Percentiles rank a stretch among this genome's conserved stretches.
Evolutionary conservation across 2,797 vertebrate genomes (phyloP).

Genomic region (Tinamus major): DNA sequence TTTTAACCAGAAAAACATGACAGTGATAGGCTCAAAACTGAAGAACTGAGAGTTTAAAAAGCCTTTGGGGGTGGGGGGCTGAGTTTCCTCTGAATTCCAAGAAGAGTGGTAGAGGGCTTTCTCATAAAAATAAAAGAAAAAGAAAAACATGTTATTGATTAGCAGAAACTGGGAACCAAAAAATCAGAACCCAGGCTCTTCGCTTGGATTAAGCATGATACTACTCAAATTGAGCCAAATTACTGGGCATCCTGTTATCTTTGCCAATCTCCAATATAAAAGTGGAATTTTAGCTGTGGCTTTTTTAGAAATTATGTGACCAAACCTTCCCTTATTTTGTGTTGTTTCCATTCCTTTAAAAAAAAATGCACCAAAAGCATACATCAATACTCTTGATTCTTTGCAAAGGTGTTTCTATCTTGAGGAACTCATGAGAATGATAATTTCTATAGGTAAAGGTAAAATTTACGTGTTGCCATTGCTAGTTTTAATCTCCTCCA

Average conservation of each 20-base stretch:
- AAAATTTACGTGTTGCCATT: background rate
- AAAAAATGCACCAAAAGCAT: background rate
- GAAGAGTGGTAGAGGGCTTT: background rate
- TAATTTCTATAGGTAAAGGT: background rate
- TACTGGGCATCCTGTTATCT: background rate
- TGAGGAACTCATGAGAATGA: background rate
- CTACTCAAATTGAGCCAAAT: background rate
- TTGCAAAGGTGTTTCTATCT: background rate
- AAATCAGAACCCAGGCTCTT: background rate
- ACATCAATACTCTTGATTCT: background rate
- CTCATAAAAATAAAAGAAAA: background rate
- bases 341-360: background rate
- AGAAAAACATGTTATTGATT: background rate
- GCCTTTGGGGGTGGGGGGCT: background rate
- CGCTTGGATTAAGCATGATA: background rate
- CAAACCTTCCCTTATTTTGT: background rate
- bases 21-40: background rate
- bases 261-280: background rate
- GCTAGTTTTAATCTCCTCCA: background rate
- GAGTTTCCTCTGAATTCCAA: background rate
- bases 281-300: background rate
- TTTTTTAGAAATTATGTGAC: background rate
- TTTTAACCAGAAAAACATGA: background rate
- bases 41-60: background rate
- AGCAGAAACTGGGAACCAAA: background rate